Evolutionary conservation across 2,888 invertebrate genomes (phyloP), one percentile per base, ranked within the genome.

Genomic region (Plagodis pulveraria): DNA sequence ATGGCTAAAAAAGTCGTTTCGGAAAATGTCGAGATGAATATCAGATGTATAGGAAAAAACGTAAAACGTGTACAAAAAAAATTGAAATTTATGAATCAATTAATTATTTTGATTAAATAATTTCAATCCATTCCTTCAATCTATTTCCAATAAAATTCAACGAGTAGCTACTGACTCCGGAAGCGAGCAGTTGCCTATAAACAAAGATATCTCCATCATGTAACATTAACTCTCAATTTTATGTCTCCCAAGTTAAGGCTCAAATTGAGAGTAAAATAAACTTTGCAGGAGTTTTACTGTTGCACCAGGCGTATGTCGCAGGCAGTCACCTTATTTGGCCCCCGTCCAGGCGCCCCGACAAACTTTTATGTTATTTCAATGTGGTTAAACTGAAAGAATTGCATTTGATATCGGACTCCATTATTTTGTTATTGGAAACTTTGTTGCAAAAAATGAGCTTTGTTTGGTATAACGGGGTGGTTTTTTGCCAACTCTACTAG

Each of bases 301-400:
- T 77, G 76, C 83, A 83, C 75, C 76, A 74, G 76, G 83, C 85
- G 86, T 84, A 86, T 88, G 89, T 87, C 84, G 85, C 81, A 86
- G 82, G 83, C 89, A 88, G 83, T 87, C 86, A 84, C 90, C 90
- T 89, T 91, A 90, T 91, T 92, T 91, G 91, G 91, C 89, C 74
- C 78, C 76, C 79, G 78, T 89, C 91, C 91, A 92, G 86, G 72
- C 79, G 77, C 76, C 75, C 76, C 76, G 81, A 76, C 78, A 79
- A 89, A 91, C 86, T 91, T 91, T 89, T 87, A 87, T 89, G 84
- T 84, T 87, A 84, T 86, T 90, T 84, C 87, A 86, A 88, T 91
- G 87, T 81, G 87, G 88, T 87, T 86, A 78, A 84, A 86, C 78
- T 74, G 62, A 82, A 81, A 82, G 78, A 81, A 81, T 77, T 80